Evolutionary conservation across 2,888 invertebrate genomes (phyloP).

Genomic region (Cyaniris semiargus): DNA sequence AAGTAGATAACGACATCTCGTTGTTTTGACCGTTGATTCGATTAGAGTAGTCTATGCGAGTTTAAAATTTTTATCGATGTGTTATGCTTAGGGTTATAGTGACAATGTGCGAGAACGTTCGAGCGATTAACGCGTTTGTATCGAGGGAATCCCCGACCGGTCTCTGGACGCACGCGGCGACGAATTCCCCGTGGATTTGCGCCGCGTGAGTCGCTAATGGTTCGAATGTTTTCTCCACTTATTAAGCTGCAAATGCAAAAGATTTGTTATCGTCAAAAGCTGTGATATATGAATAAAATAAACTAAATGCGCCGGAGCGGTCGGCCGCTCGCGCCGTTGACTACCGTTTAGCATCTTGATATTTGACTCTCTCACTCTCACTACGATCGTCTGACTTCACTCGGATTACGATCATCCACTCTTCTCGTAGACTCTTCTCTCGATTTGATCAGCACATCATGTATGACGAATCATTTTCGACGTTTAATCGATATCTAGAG

Average conservation of each 20-base stretch:
- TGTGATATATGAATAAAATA: constrained; percentile 77
- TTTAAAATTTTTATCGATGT: constrained; percentile 68
- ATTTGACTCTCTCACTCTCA: constrained; percentile 49
- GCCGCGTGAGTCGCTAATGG: constrained; percentile 56
- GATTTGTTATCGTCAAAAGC: constrained; percentile 81
- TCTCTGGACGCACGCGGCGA: background rate
- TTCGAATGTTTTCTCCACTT: constrained; percentile 76
- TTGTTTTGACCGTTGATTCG: constrained; percentile 59
- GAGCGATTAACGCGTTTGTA: constrained; percentile 59
- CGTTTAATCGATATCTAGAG: constrained; percentile 36
- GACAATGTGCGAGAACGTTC: constrained; percentile 71
- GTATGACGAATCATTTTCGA: constrained; percentile 56
- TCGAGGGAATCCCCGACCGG: constrained; percentile 37
- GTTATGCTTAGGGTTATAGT: constrained; percentile 74
- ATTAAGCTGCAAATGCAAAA: constrained; percentile 79
- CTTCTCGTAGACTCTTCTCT: constrained; percentile 52
- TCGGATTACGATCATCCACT: constrained; percentile 50
- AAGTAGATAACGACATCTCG: constrained; percentile 57
- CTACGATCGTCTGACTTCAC: constrained; percentile 45
- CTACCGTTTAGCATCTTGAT: constrained; percentile 58
- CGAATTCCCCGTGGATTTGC: constrained; percentile 13
- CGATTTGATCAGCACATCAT: constrained; percentile 71
- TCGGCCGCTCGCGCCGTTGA: constrained; percentile 59
- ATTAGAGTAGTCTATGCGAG: constrained; percentile 59
- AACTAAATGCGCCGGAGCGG: constrained; percentile 65